A percentile compares a stretch with the other conserved stretches of the same genome.
These are phyloP conservation scores for Melanotaenia trifasciata DNA, from an alignment of 2,797 vertebrate genomes.

Conservation along the genomic window DNA sequence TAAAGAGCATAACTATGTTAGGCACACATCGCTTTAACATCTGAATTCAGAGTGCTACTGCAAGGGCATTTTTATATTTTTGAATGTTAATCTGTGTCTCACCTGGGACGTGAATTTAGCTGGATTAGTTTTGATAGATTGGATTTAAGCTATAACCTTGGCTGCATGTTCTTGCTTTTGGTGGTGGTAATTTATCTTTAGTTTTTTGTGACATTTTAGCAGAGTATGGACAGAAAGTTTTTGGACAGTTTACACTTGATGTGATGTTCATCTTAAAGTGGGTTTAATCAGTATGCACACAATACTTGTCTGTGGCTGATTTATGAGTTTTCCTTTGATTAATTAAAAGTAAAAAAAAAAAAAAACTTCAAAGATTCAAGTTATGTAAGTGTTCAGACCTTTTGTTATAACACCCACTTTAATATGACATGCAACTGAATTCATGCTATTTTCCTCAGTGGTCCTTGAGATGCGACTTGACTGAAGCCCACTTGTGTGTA, in stretches of 20 bases:
- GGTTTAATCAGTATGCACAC: not conserved
- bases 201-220: constrained; percentile 33
- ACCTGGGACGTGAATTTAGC: constrained; percentile 33
- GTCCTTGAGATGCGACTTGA: not conserved
- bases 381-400: not conserved
- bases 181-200: constrained; percentile 41
- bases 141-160: constrained; percentile 40
- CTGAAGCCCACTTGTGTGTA: not conserved
- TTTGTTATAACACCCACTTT: not conserved
- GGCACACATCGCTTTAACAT: constrained; percentile 11
- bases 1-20: not conserved
- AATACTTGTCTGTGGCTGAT: not conserved
- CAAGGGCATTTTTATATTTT: constrained; percentile 27
- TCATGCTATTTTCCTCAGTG: not conserved
- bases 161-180: constrained; percentile 22
- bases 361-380: not conserved
- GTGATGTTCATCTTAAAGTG: not conserved
- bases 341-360: not conserved
- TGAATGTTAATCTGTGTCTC: constrained; percentile 47
- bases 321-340: not conserved
- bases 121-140: constrained; percentile 52
- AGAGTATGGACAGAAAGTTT: not conserved
- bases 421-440: not conserved
- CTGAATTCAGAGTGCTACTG: constrained; percentile 3
- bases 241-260: not conserved